A percentile compares a stretch with the other conserved stretches of the same genome.
phyloP scores from a whole-genome alignment of 2,888 invertebrate genomes.

The Hylaea fasciaria region DNA sequence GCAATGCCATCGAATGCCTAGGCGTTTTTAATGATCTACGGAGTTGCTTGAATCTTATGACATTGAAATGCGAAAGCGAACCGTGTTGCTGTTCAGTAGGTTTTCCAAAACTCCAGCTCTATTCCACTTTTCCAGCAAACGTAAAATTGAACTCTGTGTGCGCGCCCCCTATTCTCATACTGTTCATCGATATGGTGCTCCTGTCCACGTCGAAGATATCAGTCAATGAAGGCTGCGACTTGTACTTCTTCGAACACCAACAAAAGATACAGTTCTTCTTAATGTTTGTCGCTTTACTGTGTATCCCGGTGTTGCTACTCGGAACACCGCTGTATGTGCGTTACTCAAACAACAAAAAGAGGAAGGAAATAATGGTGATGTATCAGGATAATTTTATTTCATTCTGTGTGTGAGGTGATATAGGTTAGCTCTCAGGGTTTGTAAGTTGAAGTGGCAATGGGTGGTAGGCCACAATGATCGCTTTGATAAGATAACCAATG shows the following conservation, averaged over 20 bases:
- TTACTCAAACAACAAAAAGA: conserved; percentile 47
- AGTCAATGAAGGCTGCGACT: conserved; percentile 69
- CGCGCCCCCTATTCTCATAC: conserved; percentile 90
- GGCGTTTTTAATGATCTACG: too few relatives aligned
- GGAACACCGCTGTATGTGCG: conserved; percentile 88
- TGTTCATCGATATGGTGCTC: conserved; percentile 91
- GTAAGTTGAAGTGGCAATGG: too few relatives aligned
- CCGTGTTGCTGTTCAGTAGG: too few relatives aligned
- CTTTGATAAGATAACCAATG: too few relatives aligned
- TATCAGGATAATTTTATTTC: too few relatives aligned
- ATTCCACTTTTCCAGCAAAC: conserved; percentile 50
- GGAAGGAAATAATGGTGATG: conserved; percentile 44
- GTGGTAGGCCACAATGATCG: too few relatives aligned
- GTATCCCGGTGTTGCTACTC: conserved; percentile 90
- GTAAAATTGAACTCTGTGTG: conserved; percentile 71
- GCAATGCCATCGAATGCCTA: too few relatives aligned
- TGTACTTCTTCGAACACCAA: conserved; percentile 85
- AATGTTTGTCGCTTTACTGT: conserved; percentile 84
- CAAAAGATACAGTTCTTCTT: conserved; percentile 84
- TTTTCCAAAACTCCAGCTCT: too few relatives aligned
- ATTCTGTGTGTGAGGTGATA: too few relatives aligned
- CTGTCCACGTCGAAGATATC: conserved; percentile 50
- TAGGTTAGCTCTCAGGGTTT: too few relatives aligned
- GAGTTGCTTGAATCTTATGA: too few relatives aligned
- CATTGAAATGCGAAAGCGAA: too few relatives aligned